Evolutionary conservation across 2,888 invertebrate species (phyloP).

Genomic region (Crossocerus cetratus): DNA sequence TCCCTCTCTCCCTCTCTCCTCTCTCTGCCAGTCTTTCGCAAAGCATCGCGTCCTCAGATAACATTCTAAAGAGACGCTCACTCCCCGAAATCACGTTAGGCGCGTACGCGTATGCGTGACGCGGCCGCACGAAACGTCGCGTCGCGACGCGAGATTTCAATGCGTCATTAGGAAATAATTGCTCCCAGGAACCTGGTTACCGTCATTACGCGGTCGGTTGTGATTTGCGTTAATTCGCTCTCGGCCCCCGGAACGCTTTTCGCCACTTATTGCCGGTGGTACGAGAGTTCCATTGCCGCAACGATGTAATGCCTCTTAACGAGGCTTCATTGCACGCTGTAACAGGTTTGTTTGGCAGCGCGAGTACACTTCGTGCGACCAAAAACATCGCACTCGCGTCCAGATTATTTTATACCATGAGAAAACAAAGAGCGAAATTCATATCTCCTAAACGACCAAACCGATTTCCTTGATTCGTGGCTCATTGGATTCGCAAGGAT

Average conservation of each 20-base stretch:
- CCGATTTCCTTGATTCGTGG: too few relatives aligned
- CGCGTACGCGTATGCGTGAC: background rate
- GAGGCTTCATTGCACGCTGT: background rate
- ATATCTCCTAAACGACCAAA: too few relatives aligned
- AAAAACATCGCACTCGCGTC: too few relatives aligned
- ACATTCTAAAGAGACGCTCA: background rate
- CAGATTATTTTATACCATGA: too few relatives aligned
- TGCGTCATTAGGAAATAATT: constrained; percentile 26
- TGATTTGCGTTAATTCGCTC: constrained; percentile 20
- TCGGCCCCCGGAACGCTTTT: constrained; percentile 9
- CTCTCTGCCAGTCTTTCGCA: background rate
- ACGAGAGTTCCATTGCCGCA: constrained; percentile 3
- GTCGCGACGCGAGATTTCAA: constrained; percentile 13
- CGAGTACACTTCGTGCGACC: too few relatives aligned
- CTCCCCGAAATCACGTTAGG: background rate
- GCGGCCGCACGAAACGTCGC: background rate
- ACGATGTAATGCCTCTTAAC: constrained; percentile 7
- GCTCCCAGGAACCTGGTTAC: constrained; percentile 10
- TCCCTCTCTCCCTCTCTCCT: background rate
- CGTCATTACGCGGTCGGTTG: constrained; percentile 10
- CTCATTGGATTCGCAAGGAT: too few relatives aligned
- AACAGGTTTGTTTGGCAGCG: constrained; percentile 10
- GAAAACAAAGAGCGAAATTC: too few relatives aligned
- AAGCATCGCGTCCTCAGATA: background rate
- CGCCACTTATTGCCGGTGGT: constrained; percentile 5